phyloP scores from a whole-genome alignment of 2,888 invertebrate genomes.

The Acanthosepion esculentum region DNA sequence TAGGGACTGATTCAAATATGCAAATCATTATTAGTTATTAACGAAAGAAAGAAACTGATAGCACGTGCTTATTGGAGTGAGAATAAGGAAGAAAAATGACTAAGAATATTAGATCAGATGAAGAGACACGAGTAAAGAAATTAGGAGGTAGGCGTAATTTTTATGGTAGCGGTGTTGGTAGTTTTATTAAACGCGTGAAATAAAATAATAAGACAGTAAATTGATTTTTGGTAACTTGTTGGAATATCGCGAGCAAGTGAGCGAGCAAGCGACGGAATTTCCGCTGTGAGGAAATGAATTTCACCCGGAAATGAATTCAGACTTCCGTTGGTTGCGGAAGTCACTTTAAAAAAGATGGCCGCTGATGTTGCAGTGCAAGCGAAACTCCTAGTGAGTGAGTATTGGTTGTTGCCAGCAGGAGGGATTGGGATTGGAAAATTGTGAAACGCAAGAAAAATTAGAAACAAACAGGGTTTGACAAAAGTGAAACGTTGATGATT shows the following conservation, averaged over 20 bases:
- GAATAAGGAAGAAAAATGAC: constrained; percentile 8
- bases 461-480: not conserved
- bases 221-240: constrained; percentile 2
- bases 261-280: constrained; percentile 1
- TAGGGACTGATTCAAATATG: not conserved
- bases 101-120: not conserved
- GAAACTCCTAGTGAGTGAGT: not conserved
- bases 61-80: not conserved
- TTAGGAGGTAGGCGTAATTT: not conserved
- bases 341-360: constrained; percentile 33
- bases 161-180: not conserved
- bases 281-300: constrained; percentile 22
- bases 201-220: constrained; percentile 8
- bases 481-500: not conserved
- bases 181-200: not conserved
- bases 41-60: not conserved
- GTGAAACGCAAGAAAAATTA: not conserved
- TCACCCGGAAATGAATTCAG: constrained; percentile 33
- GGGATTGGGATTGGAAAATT: not conserved
- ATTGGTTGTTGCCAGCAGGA: not conserved
- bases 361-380: not conserved
- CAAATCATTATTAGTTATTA: constrained; percentile 1
- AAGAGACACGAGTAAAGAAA: not conserved
- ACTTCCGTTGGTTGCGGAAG: not conserved
- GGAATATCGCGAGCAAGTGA: not conserved